These are phyloP conservation scores for Chamaetylas fuelleborni DNA, from an alignment of 2,113 vertebrate genomes.

Conservation along the genomic window DNA sequence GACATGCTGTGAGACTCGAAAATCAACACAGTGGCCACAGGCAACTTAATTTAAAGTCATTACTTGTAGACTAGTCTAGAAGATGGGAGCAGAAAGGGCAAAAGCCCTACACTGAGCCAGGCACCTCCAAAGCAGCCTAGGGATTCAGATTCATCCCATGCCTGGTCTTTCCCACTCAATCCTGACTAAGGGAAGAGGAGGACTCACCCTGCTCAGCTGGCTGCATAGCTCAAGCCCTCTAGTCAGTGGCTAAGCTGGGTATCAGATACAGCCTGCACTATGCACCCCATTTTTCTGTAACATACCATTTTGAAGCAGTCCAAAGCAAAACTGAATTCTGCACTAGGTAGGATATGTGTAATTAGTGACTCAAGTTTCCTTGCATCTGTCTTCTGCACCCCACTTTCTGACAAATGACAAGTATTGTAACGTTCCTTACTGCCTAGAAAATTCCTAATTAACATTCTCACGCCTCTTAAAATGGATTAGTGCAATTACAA, in stretches of 20 bases:
- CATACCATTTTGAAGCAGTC: neutral
- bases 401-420: neutral
- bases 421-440: neutral
- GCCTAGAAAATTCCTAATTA: neutral
- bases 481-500: neutral
- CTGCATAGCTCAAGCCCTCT: neutral
- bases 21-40: neutral
- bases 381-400: neutral
- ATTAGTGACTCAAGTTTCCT: neutral
- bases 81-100: neutral
- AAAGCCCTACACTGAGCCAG: neutral
- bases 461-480: neutral
- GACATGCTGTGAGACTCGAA: neutral
- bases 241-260: neutral
- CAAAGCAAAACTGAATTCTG: neutral
- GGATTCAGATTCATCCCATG: neutral
- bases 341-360: neutral
- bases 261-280: neutral
- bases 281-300: neutral
- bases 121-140: neutral
- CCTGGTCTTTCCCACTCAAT: neutral
- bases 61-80: neutral
- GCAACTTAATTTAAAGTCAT: neutral
- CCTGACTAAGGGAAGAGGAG: neutral
- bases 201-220: neutral